Evolutionary conservation across 2,113 vertebrate genomes (phyloP).

Genomic region (Cacatua alba): DNA sequence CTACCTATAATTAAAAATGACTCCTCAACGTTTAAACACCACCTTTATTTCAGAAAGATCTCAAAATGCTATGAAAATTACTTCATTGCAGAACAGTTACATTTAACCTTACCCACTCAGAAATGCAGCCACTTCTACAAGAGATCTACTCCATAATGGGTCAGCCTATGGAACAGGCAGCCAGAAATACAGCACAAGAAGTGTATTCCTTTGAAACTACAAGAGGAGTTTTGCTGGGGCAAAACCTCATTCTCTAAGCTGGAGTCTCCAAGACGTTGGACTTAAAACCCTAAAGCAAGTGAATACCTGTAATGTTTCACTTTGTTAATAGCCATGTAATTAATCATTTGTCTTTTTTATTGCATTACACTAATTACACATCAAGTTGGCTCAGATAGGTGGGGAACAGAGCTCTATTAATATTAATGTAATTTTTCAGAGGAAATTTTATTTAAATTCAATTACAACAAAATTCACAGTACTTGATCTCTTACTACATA

Average conservation of each 20-base stretch:
- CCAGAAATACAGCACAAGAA: neutral
- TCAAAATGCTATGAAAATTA: neutral
- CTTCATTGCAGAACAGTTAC: neutral
- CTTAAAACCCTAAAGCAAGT: neutral
- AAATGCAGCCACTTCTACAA: neutral
- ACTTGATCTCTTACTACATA: neutral
- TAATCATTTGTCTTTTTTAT: constrained; percentile 18
- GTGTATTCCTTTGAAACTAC: neutral
- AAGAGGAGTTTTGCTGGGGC: neutral
- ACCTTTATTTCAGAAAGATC: neutral
- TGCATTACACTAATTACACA: neutral
- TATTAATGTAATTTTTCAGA: neutral
- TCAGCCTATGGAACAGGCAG: neutral
- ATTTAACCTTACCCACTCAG: neutral
- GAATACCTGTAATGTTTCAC: neutral
- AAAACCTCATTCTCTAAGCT: neutral
- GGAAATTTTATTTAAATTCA: constrained; percentile 17
- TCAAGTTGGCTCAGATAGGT: neutral
- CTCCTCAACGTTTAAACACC: neutral
- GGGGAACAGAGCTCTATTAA: neutral
- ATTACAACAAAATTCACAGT: neutral
- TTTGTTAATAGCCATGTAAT: neutral
- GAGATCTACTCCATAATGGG: neutral
- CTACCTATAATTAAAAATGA: neutral
- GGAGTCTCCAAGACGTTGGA: neutral